Conservation (phyloP, 92 coral and sea anemone genomes). For the Zoanthus sansibaricus region DNA sequence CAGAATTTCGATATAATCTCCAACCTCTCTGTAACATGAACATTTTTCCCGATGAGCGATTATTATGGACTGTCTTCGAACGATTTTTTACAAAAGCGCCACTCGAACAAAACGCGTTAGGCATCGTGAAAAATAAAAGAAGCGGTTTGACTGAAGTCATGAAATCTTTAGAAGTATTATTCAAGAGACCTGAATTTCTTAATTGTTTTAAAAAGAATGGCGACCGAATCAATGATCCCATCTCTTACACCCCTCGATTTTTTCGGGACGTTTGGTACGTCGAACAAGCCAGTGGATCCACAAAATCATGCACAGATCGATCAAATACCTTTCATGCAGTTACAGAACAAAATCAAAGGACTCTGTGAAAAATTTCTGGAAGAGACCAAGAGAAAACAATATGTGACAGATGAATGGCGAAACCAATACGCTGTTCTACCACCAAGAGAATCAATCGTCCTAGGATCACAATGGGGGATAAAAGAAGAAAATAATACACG, state of each 20-base stretch:
- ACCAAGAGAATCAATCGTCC: background rate
- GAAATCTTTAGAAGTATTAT: background rate
- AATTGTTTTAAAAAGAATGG: background rate
- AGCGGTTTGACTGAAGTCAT: background rate
- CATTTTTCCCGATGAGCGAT: background rate
- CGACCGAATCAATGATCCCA: background rate
- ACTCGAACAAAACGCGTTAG: background rate
- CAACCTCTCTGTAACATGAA: background rate
- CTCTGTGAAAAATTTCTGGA: background rate
- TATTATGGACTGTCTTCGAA: background rate
- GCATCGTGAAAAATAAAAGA: background rate
- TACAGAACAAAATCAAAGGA: background rate
- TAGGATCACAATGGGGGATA: constrained; percentile 9
- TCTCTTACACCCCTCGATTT: constrained; percentile 14
- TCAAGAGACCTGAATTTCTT: background rate
- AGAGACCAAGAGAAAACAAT: background rate
- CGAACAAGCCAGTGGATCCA: background rate
- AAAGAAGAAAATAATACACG: background rate
- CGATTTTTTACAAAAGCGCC: background rate
- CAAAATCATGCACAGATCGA: background rate
- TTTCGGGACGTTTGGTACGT: constrained; percentile 12
- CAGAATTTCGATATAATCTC: background rate
- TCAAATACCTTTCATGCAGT: background rate
- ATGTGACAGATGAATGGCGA: background rate
- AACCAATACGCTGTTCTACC: background rate